Percentiles rank a stretch among this genome's conserved stretches.
Evolutionary conservation across 2,888 invertebrate species (phyloP).

Genomic region (Cotesia congregata): DNA sequence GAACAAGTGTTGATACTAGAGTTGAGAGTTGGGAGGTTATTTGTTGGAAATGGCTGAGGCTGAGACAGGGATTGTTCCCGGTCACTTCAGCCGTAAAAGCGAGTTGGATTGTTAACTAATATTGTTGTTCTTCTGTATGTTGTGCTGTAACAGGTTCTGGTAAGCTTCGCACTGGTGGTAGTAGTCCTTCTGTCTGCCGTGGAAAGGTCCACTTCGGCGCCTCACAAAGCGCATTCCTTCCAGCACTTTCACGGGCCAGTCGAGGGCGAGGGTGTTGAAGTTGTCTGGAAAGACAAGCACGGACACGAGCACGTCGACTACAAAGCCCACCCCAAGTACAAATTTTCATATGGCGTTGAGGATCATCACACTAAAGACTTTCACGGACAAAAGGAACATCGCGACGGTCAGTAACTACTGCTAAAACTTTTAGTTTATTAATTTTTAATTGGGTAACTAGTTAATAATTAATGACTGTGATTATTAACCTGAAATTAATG

Average conservation of each 20-base stretch:
- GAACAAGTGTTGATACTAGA: slow-evolving; percentile 35
- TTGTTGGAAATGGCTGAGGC: not conserved
- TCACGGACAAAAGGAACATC: slow-evolving; percentile 45
- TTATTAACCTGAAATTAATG: slow-evolving; percentile 9
- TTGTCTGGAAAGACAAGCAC: slow-evolving; percentile 48
- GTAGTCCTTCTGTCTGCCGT: slow-evolving; percentile 5
- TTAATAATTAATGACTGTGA: not conserved
- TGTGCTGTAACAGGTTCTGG: not conserved
- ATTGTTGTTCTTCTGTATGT: not conserved
- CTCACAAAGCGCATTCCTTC: slow-evolving; percentile 49
- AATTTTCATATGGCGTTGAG: slow-evolving; percentile 48
- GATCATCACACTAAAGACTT: slow-evolving; percentile 49
- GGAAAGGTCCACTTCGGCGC: slow-evolving; percentile 18
- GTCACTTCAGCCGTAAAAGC: slow-evolving; percentile 19
- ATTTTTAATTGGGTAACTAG: not conserved
- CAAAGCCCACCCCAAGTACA: slow-evolving; percentile 50
- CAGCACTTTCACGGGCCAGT: slow-evolving; percentile 47
- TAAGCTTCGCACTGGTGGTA: not conserved
- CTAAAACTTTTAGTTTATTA: not conserved
- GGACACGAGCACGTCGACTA: slow-evolving; percentile 50
- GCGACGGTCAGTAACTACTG: slow-evolving; percentile 34
- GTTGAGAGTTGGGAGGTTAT: not conserved
- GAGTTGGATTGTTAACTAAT: not conserved
- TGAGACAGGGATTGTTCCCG: too few relatives aligned
- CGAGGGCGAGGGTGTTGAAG: slow-evolving; percentile 44